phyloP scores from a whole-genome alignment of 1,140 invertebrate species.

The Notospermus geniculatus region DNA sequence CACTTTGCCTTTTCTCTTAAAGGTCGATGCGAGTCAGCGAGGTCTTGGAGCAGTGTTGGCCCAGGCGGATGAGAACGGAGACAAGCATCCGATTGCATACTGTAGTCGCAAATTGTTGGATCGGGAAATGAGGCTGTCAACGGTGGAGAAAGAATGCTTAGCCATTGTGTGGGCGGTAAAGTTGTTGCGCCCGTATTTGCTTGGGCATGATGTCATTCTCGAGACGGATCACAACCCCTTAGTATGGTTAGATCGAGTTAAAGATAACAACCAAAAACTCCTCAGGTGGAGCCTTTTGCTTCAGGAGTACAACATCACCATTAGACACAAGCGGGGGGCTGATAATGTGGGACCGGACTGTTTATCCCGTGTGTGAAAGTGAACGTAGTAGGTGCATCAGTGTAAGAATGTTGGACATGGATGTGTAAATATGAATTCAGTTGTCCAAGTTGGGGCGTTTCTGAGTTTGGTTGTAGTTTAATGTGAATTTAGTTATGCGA shows the following conservation, averaged over 20 bases:
- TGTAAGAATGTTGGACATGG: no score
- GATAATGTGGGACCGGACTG: neutral
- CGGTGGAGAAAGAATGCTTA: no score
- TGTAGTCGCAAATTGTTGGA: slow-evolving; percentile 16
- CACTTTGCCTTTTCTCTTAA: slow-evolving; percentile 40
- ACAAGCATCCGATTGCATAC: slow-evolving; percentile 25
- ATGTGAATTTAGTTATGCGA: no score
- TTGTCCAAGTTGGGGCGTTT: no score
- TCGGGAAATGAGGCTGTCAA: slow-evolving; percentile 6
- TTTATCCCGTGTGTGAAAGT: no score
- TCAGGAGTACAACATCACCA: neutral
- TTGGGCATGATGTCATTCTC: neutral
- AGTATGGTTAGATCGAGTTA: no score
- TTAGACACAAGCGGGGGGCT: neutral
- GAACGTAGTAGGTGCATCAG: no score
- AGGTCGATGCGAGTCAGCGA: slow-evolving; percentile 11
- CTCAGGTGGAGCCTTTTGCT: neutral
- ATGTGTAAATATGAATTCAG: no score
- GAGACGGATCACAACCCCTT: no score
- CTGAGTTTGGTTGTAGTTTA: no score
- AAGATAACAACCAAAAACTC: neutral
- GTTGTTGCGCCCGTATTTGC: neutral
- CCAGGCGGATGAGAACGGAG: slow-evolving; percentile 20
- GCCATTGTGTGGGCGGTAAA: no score
- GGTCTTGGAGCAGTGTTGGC: neutral